A percentile compares a stretch with the other conserved stretches of the same genome.
Conservation (phyloP, 1,140 invertebrate genomes). For the Cyclargus thomasi region DNA sequence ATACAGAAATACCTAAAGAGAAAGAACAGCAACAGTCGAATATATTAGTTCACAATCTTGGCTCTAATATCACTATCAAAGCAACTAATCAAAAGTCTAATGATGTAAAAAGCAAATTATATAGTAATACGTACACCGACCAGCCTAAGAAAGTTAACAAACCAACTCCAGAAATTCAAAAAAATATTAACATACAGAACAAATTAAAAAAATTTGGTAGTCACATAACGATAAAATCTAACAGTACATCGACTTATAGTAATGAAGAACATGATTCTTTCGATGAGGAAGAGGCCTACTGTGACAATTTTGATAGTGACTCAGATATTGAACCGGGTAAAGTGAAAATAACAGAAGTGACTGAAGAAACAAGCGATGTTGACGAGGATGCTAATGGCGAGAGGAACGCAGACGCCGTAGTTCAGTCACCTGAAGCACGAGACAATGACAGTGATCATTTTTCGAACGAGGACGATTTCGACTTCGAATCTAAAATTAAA, state of each 20-base stretch:
- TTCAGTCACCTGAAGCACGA: slow-evolving; percentile 39
- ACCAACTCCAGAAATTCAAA: slow-evolving; percentile 35
- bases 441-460: slow-evolving; percentile 35
- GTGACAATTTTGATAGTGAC: slow-evolving; percentile 38
- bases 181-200: slow-evolving; percentile 42
- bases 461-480: neutral
- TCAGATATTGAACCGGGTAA: slow-evolving; percentile 35
- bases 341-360: slow-evolving; percentile 53
- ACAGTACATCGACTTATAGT: slow-evolving; percentile 33
- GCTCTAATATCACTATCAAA: slow-evolving; percentile 46
- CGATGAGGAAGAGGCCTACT: slow-evolving; percentile 27
- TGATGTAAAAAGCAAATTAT: slow-evolving; percentile 18
- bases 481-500: slow-evolving; percentile 32
- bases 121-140: neutral
- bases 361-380: slow-evolving; percentile 37
- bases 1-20: slow-evolving; percentile 22
- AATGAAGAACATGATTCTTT: slow-evolving; percentile 29
- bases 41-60: slow-evolving; percentile 33
- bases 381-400: slow-evolving; percentile 32
- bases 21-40: slow-evolving; percentile 18
- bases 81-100: slow-evolving; percentile 25
- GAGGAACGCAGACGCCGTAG: slow-evolving; percentile 29
- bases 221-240: slow-evolving; percentile 49
- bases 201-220: slow-evolving; percentile 50
- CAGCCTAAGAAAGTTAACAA: slow-evolving; percentile 26